Evolutionary conservation across 2,888 invertebrate species (phyloP), one percentile per base, ranked within the genome.

Genomic region (Scaptomyza polygonia): DNA sequence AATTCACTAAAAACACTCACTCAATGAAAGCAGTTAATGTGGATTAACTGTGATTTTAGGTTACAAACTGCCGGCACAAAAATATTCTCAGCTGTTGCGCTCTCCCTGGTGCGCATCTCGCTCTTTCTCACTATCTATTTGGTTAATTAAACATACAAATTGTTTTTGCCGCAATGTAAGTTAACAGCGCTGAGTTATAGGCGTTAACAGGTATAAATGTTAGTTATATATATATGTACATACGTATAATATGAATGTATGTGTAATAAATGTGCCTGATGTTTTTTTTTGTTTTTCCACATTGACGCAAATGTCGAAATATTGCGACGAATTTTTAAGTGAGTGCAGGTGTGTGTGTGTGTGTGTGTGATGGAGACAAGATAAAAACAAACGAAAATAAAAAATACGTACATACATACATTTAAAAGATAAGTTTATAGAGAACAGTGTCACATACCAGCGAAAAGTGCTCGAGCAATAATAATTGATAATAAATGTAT

Each of bases 271-370:
- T 30, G 25, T 52, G 12, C 18, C 44, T 25, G 34, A 27, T 40
- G 16, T n/a, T 27, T 58, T 27, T 27, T 52, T 52, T 66, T 66
- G 53, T 51, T 54, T 62, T 48, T 42, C 42, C 29, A 32, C 70
- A 69, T 69, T 72, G 72, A 72, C 72, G 72, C 45, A 57, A 64
- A 64, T 59, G 57, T 39, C 47, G 29, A 72, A 57, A 51, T 4
- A 21, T 52, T 48, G 40, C 45, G 51, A 54, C 56, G 43, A 48
- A 52, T 53, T 36, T 18, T 25, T 36, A 21, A 16, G 51, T 40
- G 14, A 21, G 54, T 29, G 6, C 9, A 16, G 14, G 5, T 12
- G 16, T 18, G 11, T 16, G 45, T 61, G 21, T 29, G 25, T 43
- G 55, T 53, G 30, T 49, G 48, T 51, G 40, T 12, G 36, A 21